These are phyloP conservation scores for Scaptomyza flava DNA, from an alignment of 2,888 invertebrate species.

Conservation along the genomic window DNA sequence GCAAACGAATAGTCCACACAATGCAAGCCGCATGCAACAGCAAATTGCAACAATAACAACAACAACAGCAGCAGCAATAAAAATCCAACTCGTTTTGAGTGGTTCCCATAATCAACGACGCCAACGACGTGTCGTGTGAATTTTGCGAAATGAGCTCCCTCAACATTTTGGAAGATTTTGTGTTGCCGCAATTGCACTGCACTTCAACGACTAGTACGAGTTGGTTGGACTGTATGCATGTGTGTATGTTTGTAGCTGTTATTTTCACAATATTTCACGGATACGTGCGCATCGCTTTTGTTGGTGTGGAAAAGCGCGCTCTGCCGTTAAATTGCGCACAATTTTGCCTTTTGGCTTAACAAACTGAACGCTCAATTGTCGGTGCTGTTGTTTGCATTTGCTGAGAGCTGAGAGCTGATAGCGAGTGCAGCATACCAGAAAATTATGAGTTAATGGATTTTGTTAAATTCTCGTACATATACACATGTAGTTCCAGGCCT, in stretches of 20 bases:
- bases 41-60: conserved; percentile 49
- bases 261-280: conserved; percentile 81
- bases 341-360: conserved; percentile 78
- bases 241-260: conserved; percentile 35
- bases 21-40: conserved; percentile 47
- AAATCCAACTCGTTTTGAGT: conserved; percentile 72
- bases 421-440: conserved; percentile 71
- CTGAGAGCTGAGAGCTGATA: conserved; percentile 28
- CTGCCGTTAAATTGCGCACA: conserved; percentile 77
- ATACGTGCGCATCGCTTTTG: conserved; percentile 68
- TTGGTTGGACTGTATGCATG: conserved; percentile 21
- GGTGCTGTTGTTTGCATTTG: conserved; percentile 49
- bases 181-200: conserved; percentile 50
- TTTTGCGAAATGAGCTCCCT: conserved; percentile 56
- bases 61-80: conserved; percentile 31
- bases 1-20: conserved; percentile 29
- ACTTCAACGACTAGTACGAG: conserved; percentile 42
- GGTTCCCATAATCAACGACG: conserved; percentile 71
- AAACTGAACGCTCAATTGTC: conserved; percentile 73
- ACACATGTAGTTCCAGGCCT: conserved; percentile 11
- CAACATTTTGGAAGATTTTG: conserved; percentile 54
- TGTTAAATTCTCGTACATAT: conserved; percentile 53
- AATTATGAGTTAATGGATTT: conserved; percentile 81
- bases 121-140: conserved; percentile 66
- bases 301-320: conserved; percentile 68